Base-by-base conservation (phyloP, 2,888 invertebrate genomes). In the Drosophila pseudotakahashii region DNA sequence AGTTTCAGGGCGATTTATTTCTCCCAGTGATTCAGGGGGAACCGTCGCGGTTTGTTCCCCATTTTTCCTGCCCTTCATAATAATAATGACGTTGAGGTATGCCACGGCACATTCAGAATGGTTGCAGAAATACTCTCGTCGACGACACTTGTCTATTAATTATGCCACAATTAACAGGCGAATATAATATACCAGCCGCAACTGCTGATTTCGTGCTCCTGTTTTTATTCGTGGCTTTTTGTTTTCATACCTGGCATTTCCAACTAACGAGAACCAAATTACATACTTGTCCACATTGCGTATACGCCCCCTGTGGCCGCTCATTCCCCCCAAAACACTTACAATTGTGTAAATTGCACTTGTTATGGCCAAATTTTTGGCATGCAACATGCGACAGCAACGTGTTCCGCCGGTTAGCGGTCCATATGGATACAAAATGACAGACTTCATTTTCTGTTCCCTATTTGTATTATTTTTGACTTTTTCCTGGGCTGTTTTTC, bases 331-430 rank as follows among this genome's bases (percentile, higher is more conserved):
- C n/a, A n/a, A 34, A 52, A 62, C 76, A 93, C 95, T 94, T 91
- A 95, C 95, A 94, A 95, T 92, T 69, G 95, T 95, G 90, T 95
- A 96, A 85, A 95, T 94, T 70, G 95, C 95, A 89, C 95, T 95
- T 74, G 94, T 95, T 88, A 95, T 94, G 55, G 95, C 95, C 70
- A 95, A 95, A 91, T 95, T 95, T 91, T 95, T 95, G 77, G 95
- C 94, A 92, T 95, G 95, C 77, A 95, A 91, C 79, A 94, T 93
- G 78, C 95, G 94, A 90, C 95, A 95, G 88, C 93, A 95, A 83
- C 92, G 92, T 79, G 92, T 91, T 67, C 92, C 91, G 63, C 92
- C 91, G 62, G 92, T 90, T 63, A 92, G 75, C 78, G 92, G 91
- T 80, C 93, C 93, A 81, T 93, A 93, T 34, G 93, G 93, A 91